Percentiles rank a stretch among this genome's conserved stretches.
phyloP scores from a whole-genome alignment of 2,888 invertebrate genomes.

The Diadegma fenestrale region DNA sequence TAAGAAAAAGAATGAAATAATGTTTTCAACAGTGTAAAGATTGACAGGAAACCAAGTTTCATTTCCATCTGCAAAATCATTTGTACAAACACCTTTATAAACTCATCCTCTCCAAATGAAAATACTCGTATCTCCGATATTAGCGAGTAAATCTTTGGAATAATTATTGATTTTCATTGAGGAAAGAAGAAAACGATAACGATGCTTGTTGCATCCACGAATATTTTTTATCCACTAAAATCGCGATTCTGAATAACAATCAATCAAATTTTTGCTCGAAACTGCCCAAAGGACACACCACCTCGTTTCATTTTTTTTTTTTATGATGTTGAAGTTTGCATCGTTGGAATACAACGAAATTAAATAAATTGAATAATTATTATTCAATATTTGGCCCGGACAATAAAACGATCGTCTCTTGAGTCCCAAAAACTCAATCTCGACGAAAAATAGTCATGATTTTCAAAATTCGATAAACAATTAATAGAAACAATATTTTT shows the following conservation, averaged over 20 bases:
- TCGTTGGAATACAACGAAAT: too few species aligned
- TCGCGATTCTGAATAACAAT: background rate
- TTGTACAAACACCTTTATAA: slow-evolving; percentile 31
- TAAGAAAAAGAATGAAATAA: background rate
- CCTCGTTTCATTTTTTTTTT: background rate
- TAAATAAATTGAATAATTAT: too few species aligned
- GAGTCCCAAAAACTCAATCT: too few species aligned
- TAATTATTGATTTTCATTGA: slow-evolving; percentile 2
- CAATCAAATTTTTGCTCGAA: background rate
- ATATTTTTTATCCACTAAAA: background rate
- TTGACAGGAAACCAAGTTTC: background rate
- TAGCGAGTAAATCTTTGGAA: slow-evolving; percentile 1
- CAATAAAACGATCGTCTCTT: too few species aligned
- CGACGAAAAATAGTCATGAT: too few species aligned
- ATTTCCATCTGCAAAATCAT: slow-evolving; percentile 9
- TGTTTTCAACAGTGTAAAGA: background rate
- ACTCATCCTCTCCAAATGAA: background rate
- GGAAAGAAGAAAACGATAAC: background rate
- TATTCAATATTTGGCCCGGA: too few species aligned
- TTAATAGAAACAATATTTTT: too few species aligned
- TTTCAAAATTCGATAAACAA: too few species aligned
- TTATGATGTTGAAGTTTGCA: too few species aligned
- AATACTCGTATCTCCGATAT: slow-evolving; percentile 1
- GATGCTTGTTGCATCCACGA: background rate
- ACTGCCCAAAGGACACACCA: background rate